These are phyloP conservation scores for Macrotis lagotis DNA, from an alignment of 2,113 vertebrate species.

Conservation along the genomic window DNA sequence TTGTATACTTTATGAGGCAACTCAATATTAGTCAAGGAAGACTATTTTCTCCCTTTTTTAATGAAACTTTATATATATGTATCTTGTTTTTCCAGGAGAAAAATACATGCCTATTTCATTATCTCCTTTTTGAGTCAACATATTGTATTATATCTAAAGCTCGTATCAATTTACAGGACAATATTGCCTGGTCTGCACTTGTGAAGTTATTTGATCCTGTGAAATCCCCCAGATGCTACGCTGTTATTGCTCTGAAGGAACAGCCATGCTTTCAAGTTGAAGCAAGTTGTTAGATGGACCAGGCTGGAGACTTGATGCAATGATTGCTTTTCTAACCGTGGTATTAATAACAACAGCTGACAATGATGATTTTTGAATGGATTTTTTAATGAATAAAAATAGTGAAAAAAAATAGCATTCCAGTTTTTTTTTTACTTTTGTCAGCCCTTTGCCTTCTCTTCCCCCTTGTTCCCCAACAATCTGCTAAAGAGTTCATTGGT, in stretches of 20 bases:
- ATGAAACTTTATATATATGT: conserved; percentile 3
- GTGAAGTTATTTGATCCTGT: conserved; percentile 97
- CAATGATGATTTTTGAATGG: background rate
- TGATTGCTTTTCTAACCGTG: conserved; percentile 58
- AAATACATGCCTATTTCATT: conserved; percentile 29
- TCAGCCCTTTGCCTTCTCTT: background rate
- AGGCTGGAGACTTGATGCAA: conserved; percentile 45
- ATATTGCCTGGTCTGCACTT: conserved; percentile 88
- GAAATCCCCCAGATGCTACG: conserved; percentile 96
- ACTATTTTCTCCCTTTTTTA: conserved; percentile 58
- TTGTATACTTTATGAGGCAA: background rate
- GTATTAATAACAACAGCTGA: background rate
- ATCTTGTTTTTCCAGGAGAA: conserved; percentile 56
- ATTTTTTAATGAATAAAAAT: conserved; percentile 60
- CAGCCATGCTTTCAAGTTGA: conserved; percentile 63
- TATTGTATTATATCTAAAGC: conserved; percentile 68
- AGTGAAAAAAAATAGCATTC: conserved; percentile 27
- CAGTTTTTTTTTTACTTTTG: conserved; percentile 48
- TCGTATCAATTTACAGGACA: conserved; percentile 85
- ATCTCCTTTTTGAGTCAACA: conserved; percentile 61
- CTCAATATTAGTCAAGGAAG: conserved; percentile 45
- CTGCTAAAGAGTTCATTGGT: background rate
- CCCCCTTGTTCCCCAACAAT: background rate
- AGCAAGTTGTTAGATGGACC: conserved; percentile 61
- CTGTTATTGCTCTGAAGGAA: conserved; percentile 91